Base-by-base conservation (phyloP, 2,888 invertebrate species). In the Hartigia nigra region DNA sequence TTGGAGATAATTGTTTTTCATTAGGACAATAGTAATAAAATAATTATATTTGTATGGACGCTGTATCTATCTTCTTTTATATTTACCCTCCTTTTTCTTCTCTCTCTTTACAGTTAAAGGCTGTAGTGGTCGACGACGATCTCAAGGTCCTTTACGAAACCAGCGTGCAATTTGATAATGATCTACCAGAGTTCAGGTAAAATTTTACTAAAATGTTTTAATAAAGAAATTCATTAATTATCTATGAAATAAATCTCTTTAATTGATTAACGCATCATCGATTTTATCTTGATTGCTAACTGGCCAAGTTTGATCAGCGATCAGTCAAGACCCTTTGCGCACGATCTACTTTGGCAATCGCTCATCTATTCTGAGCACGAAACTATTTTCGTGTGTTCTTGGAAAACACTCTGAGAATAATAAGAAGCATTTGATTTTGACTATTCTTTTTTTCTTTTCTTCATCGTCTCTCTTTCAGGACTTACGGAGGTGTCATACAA, bases 161-260 rank as follows among this genome's bases (percentile, higher is more conserved):
- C 23, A 94, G 95, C 82, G 97, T 99, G 0, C 96, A 96, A 85
- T 99, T 98, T 92, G 98, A 98, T 92, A 94, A 94, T 82, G 98
- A 98, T 90, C 93, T 99, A 34, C 98, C 98, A n/a, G 98, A 98
- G 92, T 99, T 97, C 92, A 94, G 96, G 97, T 97, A 92, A 84
- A 80, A 75, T 23, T 72, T 77, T 39, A 31, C 35, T 69, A 69
- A 39, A 55, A 14, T n/a, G 1, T 77, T 23, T 5, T 74, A 34
- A 74, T 74, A 12, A 31, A 12, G 12, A 31, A 32, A 69, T 11
- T 36, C n/a, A 72, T 70, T 31, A 55, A 72, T 70, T 31, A 55
- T 55, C 9, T 23, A 74, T 39, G 35, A 76, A 35, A 77, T 12
- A 12, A 34, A 34, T 55, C 55, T 9, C 23, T 23, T 55, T 55